Percentiles rank a stretch among this genome's conserved stretches.
Evolutionary conservation across 2,888 invertebrate genomes (phyloP).

Genomic region (Sepioteuthis lessoniana): DNA sequence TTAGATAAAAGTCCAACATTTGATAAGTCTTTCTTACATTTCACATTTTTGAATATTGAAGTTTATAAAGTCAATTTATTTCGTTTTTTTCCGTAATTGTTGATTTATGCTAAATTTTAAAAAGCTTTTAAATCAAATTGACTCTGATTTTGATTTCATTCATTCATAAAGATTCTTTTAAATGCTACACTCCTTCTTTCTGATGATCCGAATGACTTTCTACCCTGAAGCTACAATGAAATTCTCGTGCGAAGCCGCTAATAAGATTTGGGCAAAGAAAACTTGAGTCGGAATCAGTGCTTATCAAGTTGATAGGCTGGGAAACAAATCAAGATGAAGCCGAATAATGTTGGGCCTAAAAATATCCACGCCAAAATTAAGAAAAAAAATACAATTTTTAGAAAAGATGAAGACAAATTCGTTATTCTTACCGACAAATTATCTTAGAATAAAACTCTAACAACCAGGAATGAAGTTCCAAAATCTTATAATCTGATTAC

Average conservation of each 20-base stretch:
- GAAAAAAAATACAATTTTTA: neutral
- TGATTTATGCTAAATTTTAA: neutral
- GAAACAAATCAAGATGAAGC: neutral
- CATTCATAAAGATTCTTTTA: neutral
- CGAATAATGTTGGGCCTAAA: neutral
- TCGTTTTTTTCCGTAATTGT: neutral
- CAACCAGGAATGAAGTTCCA: neutral
- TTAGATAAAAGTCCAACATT: too few relatives aligned
- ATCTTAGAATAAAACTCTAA: neutral
- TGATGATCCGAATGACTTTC: neutral
- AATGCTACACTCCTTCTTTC: neutral
- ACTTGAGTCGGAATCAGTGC: neutral
- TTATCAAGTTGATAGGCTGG: neutral
- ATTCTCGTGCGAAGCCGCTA: neutral
- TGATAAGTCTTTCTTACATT: neutral
- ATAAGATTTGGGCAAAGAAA: neutral
- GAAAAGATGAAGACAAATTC: neutral
- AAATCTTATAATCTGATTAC: neutral
- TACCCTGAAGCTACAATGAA: neutral
- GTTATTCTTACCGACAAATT: conserved; percentile 33
- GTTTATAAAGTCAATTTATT: neutral
- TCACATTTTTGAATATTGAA: neutral
- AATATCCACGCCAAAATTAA: neutral
- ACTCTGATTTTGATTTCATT: neutral
- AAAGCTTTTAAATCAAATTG: neutral